These are phyloP conservation scores for Omphaloscelis lunosa DNA, from an alignment of 2,888 invertebrate species.

Conservation along the genomic window DNA sequence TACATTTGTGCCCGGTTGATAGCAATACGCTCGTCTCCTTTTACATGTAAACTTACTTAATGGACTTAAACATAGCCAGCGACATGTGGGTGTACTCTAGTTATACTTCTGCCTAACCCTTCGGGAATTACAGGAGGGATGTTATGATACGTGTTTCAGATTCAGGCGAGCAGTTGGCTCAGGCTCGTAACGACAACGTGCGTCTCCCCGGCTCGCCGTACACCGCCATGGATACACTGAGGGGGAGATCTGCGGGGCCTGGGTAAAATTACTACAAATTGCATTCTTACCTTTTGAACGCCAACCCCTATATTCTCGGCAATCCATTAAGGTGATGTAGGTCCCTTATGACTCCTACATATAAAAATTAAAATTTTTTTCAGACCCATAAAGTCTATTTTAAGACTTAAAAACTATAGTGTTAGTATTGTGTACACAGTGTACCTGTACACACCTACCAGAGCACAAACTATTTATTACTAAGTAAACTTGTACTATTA, in stretches of 20 bases:
- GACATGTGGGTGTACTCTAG: background rate
- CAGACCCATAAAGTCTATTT: too few species aligned
- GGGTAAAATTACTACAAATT: constrained; percentile 43
- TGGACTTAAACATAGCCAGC: background rate
- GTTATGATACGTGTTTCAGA: constrained; percentile 32
- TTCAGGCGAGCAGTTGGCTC: constrained; percentile 72
- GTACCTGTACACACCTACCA: too few species aligned
- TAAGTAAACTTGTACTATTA: too few species aligned
- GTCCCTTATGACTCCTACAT: too few species aligned
- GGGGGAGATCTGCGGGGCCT: constrained; percentile 82
- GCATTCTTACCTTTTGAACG: background rate
- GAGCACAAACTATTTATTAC: too few species aligned
- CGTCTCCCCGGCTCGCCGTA: constrained; percentile 83
- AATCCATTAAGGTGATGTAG: too few species aligned
- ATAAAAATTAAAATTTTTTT: too few species aligned
- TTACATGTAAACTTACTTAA: too few species aligned
- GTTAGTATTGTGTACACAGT: too few species aligned
- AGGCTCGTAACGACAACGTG: constrained; percentile 87
- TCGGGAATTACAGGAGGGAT: background rate
- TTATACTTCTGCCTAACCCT: background rate
- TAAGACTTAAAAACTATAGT: too few species aligned
- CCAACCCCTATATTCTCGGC: too few species aligned
- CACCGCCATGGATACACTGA: constrained; percentile 77
- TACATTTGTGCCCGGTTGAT: background rate
- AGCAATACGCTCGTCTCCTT: background rate